Evolutionary conservation across 1,140 invertebrate species (phyloP).

Genomic region (Amphibalanus amphitrite): DNA sequence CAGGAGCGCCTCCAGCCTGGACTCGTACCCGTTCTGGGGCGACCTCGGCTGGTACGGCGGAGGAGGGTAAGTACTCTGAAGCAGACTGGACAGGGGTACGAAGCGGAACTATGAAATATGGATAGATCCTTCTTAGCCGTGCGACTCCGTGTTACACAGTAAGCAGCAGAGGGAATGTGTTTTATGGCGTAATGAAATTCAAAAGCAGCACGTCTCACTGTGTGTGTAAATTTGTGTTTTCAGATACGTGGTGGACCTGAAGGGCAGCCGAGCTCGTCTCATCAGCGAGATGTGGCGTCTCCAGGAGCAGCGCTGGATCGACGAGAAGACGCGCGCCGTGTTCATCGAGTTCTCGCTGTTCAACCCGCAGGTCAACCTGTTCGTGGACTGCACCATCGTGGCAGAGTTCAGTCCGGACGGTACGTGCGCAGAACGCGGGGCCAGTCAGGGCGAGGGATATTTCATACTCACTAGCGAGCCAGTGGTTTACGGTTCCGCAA

Average conservation of each 20-base stretch:
- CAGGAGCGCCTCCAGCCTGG: constrained; percentile 17
- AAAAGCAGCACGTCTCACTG: no score
- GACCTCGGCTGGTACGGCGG: constrained; percentile 31
- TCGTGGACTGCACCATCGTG: constrained; percentile 19
- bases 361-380: constrained; percentile 30
- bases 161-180: no score
- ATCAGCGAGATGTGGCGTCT: constrained; percentile 24
- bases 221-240: no score
- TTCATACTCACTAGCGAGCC: no score
- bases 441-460: no score
- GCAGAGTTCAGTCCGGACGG: constrained; percentile 26
- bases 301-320: constrained; percentile 32
- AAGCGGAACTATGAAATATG: no score
- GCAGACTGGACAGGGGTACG: constrained; percentile 23
- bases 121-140: no score
- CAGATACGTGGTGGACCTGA: constrained; percentile 29
- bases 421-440: not conserved
- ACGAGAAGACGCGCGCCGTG: constrained; percentile 34
- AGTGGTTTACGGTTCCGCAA: no score
- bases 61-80: constrained; percentile 32
- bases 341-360: constrained; percentile 39
- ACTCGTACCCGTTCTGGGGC: constrained; percentile 32
- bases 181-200: no score
- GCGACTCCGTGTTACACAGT: no score
- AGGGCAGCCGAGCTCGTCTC: constrained; percentile 25